Base-by-base conservation (phyloP, 2,797 vertebrate genomes). In the Notoglanidium macrostoma region DNA sequence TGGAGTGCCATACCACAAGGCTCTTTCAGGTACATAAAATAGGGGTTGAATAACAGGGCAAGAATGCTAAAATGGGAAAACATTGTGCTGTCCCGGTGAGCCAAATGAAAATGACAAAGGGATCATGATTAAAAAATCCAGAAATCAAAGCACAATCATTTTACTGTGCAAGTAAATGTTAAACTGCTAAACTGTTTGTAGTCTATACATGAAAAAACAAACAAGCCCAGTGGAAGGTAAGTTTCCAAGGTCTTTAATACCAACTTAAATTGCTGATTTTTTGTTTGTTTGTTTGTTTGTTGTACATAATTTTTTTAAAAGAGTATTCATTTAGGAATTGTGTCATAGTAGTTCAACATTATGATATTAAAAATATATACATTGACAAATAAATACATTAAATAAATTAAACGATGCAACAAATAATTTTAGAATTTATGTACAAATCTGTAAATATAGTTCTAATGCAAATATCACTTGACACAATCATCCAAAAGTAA, bases 161-260 rank as follows among this genome's bases (percentile, higher is more conserved):
- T 80, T 61, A 44, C 61, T 80, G 5, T 80, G n/a, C 55, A 80
- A 23, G 19, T 80, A 80, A 80, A 80, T 57, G 51, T 19, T 32
- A 44, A 44, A 77, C 17, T 5, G 1, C 5, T 23, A 26, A 61
- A 80, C 19, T 80, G 14, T 54, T 77, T 19, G 11, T n/a, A 51
- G 49, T 26, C n/a, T n/a, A 0, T 5, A 12, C 35, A 46, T 63
- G 14, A 63, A 63, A 2, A 81, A 81, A 81, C 32, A 77, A 23
- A 55, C 5, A 80, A 23, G 55, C 5, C 32, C 35, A 61, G 21
- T 5, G 19, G 17, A 78, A 40, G 54, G 5, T 26, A 5, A 0
- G 1, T 59, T 79, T 59, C 55, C 11, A 59, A 2, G 32, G 46
- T 46, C 59, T 63, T 44, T 81, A 81, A 46, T 81, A 81, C 9